phyloP scores from a whole-genome alignment of 2,797 vertebrate genomes.

The Chrosomus eos region DNA sequence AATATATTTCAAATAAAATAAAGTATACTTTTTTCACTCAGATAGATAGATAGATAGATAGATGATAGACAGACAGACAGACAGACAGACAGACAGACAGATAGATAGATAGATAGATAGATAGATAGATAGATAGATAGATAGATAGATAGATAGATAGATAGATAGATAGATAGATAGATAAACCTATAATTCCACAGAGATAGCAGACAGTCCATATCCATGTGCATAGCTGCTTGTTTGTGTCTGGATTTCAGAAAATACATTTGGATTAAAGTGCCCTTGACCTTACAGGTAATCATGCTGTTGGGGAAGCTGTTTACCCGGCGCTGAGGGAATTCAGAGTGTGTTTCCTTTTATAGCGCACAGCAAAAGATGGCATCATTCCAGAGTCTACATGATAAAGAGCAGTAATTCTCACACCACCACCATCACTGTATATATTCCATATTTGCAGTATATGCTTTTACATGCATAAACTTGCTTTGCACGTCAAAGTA shows the following conservation, averaged over 20 bases:
- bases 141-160: too few species aligned
- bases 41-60: too few species aligned
- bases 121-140: too few species aligned
- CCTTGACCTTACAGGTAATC: slow-evolving; percentile 36
- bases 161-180: too few species aligned
- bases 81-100: too few species aligned
- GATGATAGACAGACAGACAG: too few species aligned
- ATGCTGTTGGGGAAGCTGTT: slow-evolving; percentile 29
- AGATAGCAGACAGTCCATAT: not conserved
- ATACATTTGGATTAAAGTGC: slow-evolving; percentile 34
- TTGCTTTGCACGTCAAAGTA: not conserved
- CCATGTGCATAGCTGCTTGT: slow-evolving; percentile 8
- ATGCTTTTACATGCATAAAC: not conserved
- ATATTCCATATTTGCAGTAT: not conserved
- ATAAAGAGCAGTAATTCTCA: not conserved
- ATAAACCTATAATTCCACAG: not conserved
- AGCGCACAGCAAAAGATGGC: slow-evolving; percentile 4
- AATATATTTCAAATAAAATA: too few species aligned
- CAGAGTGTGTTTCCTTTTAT: slow-evolving; percentile 6
- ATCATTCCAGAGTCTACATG: slow-evolving; percentile 9
- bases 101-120: too few species aligned
- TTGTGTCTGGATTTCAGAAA: slow-evolving; percentile 25
- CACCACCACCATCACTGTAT: not conserved
- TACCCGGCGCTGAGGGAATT: slow-evolving; percentile 5
- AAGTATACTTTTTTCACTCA: too few species aligned